Conservation (phyloP, 2,888 invertebrate species). For the Theodoxus fluviatilis region DNA sequence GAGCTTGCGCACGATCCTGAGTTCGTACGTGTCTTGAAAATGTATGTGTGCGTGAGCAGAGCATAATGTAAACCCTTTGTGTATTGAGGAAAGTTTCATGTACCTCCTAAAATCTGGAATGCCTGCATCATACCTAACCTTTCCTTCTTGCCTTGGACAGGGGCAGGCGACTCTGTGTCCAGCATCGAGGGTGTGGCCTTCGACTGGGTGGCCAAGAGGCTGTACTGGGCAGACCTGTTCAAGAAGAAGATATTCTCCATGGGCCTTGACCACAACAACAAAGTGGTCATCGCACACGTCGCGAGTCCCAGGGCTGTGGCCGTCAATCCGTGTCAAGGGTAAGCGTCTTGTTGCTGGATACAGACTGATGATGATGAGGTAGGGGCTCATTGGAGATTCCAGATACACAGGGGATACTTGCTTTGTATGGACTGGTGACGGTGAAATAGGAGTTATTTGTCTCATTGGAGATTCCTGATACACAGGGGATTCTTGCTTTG, state of each 20-base stretch:
- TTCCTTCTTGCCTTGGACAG: background rate
- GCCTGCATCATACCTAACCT: background rate
- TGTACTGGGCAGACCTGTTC: conserved; percentile 97
- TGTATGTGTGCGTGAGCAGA: no score
- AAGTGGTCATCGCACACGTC: conserved; percentile 91
- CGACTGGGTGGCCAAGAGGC: conserved; percentile 96
- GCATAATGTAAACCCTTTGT: no score
- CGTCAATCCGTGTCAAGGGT: conserved; percentile 93
- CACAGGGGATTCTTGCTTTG: no score
- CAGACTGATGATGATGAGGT: no score
- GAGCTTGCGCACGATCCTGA: background rate
- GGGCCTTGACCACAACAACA: conserved; percentile 85
- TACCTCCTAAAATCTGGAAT: background rate
- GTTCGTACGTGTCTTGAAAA: no score
- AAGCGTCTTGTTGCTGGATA: no score
- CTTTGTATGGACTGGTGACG: no score
- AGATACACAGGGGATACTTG: no score
- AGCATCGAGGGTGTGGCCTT: conserved; percentile 66
- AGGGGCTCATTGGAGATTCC: no score
- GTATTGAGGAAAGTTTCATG: background rate
- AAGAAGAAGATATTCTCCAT: conserved; percentile 65
- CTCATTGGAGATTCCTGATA: no score
- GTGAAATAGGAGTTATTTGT: no score
- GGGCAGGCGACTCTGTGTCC: conserved; percentile 23
- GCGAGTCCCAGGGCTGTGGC: conserved; percentile 94